These are phyloP conservation scores for Palaemon carinicauda DNA, from an alignment of 1,140 invertebrate genomes.

Conservation along the genomic window DNA sequence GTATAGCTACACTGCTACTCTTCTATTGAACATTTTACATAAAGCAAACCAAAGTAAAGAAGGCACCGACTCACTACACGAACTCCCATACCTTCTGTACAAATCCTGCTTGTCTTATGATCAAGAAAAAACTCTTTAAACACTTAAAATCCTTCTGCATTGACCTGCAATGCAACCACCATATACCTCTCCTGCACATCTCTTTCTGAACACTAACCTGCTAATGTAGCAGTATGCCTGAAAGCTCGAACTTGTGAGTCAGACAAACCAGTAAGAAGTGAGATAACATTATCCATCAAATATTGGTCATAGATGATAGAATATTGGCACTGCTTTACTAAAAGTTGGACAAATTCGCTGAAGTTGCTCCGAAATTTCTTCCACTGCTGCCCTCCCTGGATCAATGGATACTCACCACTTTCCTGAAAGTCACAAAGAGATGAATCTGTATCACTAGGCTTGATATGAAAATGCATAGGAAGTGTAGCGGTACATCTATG, in stretches of 20 bases:
- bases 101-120: too few relatives aligned
- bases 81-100: too few relatives aligned
- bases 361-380: slow-evolving; percentile 97
- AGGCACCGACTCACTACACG: too few relatives aligned
- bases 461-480: not conserved
- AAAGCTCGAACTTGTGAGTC: slow-evolving; percentile 99
- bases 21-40: too few relatives aligned
- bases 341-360: slow-evolving; percentile 95
- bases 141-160: too few relatives aligned
- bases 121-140: too few relatives aligned
- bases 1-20: too few relatives aligned
- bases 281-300: slow-evolving; percentile 99
- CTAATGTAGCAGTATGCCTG: slow-evolving; percentile 97
- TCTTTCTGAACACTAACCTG: slow-evolving; percentile 70
- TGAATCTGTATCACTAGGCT: slow-evolving; percentile 29
- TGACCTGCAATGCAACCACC: too few relatives aligned
- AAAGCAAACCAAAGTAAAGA: too few relatives aligned
- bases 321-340: slow-evolving; percentile 98
- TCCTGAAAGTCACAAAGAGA: slow-evolving; percentile 70
- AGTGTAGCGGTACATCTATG: not conserved
- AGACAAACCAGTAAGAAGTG: slow-evolving; percentile 93
- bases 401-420: slow-evolving; percentile 98
- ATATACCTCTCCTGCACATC: not conserved
- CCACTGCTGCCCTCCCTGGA: slow-evolving; percentile 96
- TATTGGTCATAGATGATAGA: slow-evolving; percentile 99